Evolutionary conservation across 2,888 invertebrate species (phyloP), one percentile per base, ranked within the genome.

Genomic region (Xestia xanthographa): DNA sequence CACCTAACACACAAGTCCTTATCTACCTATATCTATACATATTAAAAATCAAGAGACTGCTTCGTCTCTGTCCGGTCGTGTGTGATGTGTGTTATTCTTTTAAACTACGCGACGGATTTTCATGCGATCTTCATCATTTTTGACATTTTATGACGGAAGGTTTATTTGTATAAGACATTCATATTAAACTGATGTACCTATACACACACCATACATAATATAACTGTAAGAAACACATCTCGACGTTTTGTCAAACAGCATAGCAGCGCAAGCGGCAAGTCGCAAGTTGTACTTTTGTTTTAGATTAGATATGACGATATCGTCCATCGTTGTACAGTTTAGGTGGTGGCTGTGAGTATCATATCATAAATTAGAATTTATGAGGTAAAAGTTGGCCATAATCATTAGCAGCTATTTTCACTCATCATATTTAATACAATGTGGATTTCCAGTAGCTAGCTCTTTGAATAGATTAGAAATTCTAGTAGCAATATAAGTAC

Each of bases 401-500:
- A 45, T 17, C 6, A 20, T 20, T 48, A 8, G 2, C 48, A 48
- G 20, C 48, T 48, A 48, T 48, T 48, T 48, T 48, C 22, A 3
- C 48, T 48, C 22, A 48, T 22, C 50, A 22, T 50, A 50, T 50
- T 50, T 9, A 22, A 9, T 48, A 48, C 48, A 50, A 50, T 22
- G 22, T 9, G 9, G 0, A 50, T 50, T 50, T 2, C 50, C 50
- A 50, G 50, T 50, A 50, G 50, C 50, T 50, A 50, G 22, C 50
- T 50, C 50, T 50, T 50, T 50, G 9, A 50, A 50, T 22, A 50
- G 22, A 50, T 50, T 50, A 22, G 50, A 50, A 50, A 50, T 50
- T 22, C 50, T 29, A 41, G 67, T 20, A 74, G 71, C 9, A 22
- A 76, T 50, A 50, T 50, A 50, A 22, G 50, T 50, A 50, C 50